Conservation (phyloP, 2,113 vertebrate genomes). For the Myocastor coypus region DNA sequence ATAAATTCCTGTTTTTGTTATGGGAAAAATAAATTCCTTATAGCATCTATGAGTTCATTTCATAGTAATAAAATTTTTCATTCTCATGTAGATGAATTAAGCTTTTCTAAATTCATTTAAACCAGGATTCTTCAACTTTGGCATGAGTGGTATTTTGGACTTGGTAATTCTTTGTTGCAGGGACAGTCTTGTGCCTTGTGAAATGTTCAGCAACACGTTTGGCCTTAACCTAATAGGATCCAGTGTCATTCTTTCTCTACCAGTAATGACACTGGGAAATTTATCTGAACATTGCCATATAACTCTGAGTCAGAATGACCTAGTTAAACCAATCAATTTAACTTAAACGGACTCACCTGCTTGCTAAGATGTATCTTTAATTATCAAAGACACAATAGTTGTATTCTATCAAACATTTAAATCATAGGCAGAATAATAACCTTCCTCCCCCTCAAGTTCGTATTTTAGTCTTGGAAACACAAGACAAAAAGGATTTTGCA, state of each 20-base stretch:
- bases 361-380: not conserved
- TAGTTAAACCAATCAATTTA: not conserved
- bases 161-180: not conserved
- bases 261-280: not conserved
- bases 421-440: not conserved
- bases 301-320: not conserved
- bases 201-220: not conserved
- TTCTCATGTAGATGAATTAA: not conserved
- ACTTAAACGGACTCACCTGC: not conserved
- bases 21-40: not conserved
- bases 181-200: not conserved
- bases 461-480: not conserved
- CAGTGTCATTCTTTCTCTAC: not conserved
- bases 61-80: not conserved
- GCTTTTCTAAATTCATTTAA: not conserved
- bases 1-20: not conserved
- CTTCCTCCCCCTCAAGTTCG: not conserved
- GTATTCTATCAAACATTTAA: not conserved
- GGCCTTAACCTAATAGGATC: not conserved
- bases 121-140: not conserved
- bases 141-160: not conserved
- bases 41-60: not conserved
- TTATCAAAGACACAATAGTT: not conserved
- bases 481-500: not conserved
- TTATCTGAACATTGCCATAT: not conserved